phyloP scores from a whole-genome alignment of 2,113 vertebrate genomes.

The Theristicus caerulescens region DNA sequence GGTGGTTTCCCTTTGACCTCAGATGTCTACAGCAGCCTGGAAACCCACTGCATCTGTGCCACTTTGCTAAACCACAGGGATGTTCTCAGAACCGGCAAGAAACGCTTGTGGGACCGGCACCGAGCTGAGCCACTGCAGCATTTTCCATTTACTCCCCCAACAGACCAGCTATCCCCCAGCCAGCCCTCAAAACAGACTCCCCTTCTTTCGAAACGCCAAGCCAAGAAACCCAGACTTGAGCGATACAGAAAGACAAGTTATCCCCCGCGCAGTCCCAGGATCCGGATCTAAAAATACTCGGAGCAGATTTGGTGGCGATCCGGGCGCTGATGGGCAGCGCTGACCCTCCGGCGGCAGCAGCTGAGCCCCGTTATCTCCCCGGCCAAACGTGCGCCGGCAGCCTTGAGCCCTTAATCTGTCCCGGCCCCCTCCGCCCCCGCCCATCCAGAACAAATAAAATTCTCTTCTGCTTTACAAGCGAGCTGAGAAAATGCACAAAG shows the following conservation, averaged over 20 bases:
- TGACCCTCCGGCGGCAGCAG: not conserved
- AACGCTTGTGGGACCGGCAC: accelerated
- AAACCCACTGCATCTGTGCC: not conserved
- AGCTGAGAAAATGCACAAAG: not conserved
- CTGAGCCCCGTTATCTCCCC: not conserved
- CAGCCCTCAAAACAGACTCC: not conserved
- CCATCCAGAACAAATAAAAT: not conserved
- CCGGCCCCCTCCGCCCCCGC: slow-evolving; percentile 1
- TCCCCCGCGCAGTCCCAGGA: not conserved
- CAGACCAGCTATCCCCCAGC: not conserved
- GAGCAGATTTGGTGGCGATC: not conserved
- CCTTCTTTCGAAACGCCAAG: not conserved
- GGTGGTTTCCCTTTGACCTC: slow-evolving; percentile 39
- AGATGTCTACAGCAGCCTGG: not conserved
- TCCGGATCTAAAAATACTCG: not conserved
- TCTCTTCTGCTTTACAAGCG: not conserved
- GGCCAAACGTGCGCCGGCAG: accelerated
- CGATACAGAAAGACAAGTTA: not conserved
- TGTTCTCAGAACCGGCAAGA: not conserved
- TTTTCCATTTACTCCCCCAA: not conserved
- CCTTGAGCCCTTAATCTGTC: not conserved
- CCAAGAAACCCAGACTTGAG: not conserved
- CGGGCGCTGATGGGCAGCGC: not conserved
- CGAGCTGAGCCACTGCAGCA: not conserved
- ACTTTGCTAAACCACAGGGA: not conserved